Evolutionary conservation across 2,888 invertebrate genomes (phyloP).

Genomic region (Mellilla xanthometata): DNA sequence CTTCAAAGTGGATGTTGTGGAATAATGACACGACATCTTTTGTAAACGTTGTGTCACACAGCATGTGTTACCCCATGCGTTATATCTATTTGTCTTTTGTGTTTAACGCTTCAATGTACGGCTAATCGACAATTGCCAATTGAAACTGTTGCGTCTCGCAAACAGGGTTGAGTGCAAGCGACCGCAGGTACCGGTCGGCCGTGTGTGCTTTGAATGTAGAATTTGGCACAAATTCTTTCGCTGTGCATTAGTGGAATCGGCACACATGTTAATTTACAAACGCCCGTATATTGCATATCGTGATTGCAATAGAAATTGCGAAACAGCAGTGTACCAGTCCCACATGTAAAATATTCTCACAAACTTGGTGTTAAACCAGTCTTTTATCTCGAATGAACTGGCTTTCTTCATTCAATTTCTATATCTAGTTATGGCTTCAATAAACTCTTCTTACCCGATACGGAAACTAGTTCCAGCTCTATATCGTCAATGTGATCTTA

Average conservation of each 20-base stretch:
- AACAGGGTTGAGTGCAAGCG: conserved; percentile 2
- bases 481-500: neutral
- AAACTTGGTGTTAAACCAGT: neutral
- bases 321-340: conserved; percentile 6
- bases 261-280: conserved; percentile 25
- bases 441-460: conserved; percentile 15
- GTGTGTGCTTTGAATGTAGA: conserved; percentile 20
- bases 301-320: conserved; percentile 19
- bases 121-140: conserved; percentile 20
- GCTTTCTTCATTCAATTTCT: conserved; percentile 2
- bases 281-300: conserved; percentile 24
- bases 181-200: conserved; percentile 9
- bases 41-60: conserved; percentile 28
- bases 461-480: conserved; percentile 9
- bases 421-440: conserved; percentile 6
- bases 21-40: conserved; percentile 30
- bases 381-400: neutral
- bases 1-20: conserved; percentile 37
- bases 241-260: conserved; percentile 18
- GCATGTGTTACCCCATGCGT: conserved; percentile 29
- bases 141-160: conserved; percentile 14
- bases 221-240: conserved; percentile 32
- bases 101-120: conserved; percentile 13
- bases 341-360: conserved; percentile 9
- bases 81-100: conserved; percentile 26